Evolutionary conservation across 2,113 vertebrate species (phyloP), one percentile per base, ranked within the genome.

Genomic region (Rhinoptilus africanus): DNA sequence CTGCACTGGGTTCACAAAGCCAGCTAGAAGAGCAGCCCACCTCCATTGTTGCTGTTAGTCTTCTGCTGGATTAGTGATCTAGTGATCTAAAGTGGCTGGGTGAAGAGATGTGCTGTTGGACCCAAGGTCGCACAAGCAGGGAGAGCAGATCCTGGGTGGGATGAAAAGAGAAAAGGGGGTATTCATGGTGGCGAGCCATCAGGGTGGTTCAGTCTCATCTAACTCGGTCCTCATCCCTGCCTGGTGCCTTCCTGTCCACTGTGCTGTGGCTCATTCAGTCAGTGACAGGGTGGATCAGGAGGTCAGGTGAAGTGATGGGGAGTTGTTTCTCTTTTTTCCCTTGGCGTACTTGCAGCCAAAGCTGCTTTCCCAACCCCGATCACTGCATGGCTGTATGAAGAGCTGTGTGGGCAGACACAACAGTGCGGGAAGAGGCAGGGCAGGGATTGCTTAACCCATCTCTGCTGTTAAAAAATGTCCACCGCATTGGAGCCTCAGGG

Each of bases 401-500:
- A 75, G 17, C 27, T 2, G 1, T 10, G 37, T 72, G 37, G n/a
- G 23, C 47, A 71, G 43, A 63, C 27, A 53, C 22, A 59, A 18
- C 4, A 9, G 16, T 0, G 6, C 12, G 20, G 20, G 45, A 19
- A 68, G 54, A 85, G 39, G 43, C 43, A 79, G 39, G 26, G 14
- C 22, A 35, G 17, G 39, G 34, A 16, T 75, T 59, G 9, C n/a
- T 67, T 82, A 67, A 35, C 16, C 5, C 43, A 30, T 9, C 14
- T 72, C 45, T 41, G 32, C 57, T 79, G 27, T 54, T 56, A 34
- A 69, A 77, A 60, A 18, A 1, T 11, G 6, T 62, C 66, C 27
- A 14, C 19, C 10, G 1, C 22, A 17, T 14, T 0, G 0, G 43
- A 82, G 7, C 28, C 28, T 75, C 37, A 18, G 62, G n/a, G 21